A percentile compares a stretch with the other conserved stretches of the same genome.
phyloP scores from a whole-genome alignment of 2,113 vertebrate species.

The Mungos mungo region DNA sequence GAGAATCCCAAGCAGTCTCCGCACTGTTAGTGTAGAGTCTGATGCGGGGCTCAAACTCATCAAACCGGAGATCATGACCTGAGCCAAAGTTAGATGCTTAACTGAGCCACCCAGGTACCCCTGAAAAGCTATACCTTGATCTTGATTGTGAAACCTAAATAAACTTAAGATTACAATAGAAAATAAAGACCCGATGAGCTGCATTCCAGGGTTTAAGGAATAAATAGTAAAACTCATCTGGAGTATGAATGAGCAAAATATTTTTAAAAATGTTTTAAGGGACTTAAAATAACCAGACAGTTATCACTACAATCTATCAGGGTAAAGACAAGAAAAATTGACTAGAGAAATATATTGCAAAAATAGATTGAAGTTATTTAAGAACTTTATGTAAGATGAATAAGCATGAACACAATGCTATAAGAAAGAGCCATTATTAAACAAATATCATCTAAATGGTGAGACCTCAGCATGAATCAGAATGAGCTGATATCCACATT shows the following conservation, averaged over 20 bases:
- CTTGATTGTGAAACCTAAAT: background rate
- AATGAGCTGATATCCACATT: background rate
- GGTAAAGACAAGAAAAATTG: background rate
- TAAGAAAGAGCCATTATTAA: background rate
- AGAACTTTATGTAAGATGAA: background rate
- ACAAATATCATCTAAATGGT: background rate
- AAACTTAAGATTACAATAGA: background rate
- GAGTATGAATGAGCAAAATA: background rate
- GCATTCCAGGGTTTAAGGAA: background rate
- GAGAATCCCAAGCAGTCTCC: too few relatives aligned
- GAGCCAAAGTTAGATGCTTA: too few relatives aligned
- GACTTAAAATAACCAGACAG: slow-evolving; percentile 13
- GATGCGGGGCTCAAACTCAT: too few relatives aligned
- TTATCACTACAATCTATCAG: background rate
- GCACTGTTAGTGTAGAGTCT: too few relatives aligned
- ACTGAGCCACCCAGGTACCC: too few relatives aligned
- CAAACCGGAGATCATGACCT: too few relatives aligned
- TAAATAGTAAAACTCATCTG: background rate
- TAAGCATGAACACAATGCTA: background rate
- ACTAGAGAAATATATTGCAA: background rate
- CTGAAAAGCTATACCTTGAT: background rate
- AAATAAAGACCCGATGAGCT: background rate
- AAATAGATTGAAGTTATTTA: background rate
- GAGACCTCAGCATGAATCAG: background rate
- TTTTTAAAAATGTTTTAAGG: background rate